Evolutionary conservation across 1,140 invertebrate species (phyloP).

Genomic region (Drosophila equinoxialis): DNA sequence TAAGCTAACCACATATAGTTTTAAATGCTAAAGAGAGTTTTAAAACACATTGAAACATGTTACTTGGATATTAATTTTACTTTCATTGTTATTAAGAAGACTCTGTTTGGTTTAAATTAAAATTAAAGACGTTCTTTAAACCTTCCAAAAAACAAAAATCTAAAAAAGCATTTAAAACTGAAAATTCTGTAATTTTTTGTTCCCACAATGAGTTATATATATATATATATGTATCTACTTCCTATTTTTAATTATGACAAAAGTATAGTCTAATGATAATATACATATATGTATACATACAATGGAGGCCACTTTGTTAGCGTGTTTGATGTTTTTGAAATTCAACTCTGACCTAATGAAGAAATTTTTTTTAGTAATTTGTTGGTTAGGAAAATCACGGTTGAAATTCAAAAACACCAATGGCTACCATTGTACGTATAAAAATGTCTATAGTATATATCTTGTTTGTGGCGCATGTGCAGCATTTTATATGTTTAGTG

Average conservation of each 20-base stretch:
- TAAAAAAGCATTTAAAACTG: not conserved
- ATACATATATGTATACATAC: constrained; percentile 5
- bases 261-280: not conserved
- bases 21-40: not conserved
- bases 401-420: too few species aligned
- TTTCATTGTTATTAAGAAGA: too few species aligned
- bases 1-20: too few species aligned
- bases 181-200: not conserved
- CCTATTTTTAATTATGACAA: not conserved
- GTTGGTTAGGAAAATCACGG: too few species aligned
- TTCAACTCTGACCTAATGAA: too few species aligned
- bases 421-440: not conserved
- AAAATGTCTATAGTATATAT: constrained; percentile 13
- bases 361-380: too few species aligned
- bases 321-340: too few species aligned
- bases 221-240: not conserved
- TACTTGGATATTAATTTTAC: too few species aligned
- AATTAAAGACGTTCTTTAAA: not conserved
- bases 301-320: too few species aligned
- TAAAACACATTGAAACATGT: too few species aligned
- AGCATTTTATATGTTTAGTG: constrained; percentile 51
- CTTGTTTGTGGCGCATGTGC: constrained; percentile 30
- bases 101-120: too few species aligned
- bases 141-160: not conserved
- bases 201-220: not conserved